Percentiles rank a stretch among this genome's conserved stretches.
Evolutionary conservation across 2,888 invertebrate genomes (phyloP).

Genomic region (Ichneumoninae sp.): DNA sequence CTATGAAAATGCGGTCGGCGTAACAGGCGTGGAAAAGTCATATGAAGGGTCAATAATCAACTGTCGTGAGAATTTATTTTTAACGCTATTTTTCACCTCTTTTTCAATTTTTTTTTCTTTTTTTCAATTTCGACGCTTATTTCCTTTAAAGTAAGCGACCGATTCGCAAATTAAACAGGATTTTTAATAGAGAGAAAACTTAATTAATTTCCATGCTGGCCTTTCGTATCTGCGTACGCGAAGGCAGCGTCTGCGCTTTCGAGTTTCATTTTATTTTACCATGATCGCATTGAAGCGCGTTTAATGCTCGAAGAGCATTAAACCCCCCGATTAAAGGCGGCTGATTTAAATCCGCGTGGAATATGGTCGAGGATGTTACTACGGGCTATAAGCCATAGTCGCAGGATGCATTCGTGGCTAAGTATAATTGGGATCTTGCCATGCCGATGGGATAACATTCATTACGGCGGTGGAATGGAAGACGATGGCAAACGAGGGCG

Average conservation of each 20-base stretch:
- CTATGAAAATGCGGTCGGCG: neutral
- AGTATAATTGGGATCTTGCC: slow-evolving; percentile 17
- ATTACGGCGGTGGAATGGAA: slow-evolving; percentile 67
- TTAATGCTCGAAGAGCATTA: neutral
- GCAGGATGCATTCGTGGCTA: slow-evolving; percentile 12
- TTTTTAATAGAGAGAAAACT: neutral
- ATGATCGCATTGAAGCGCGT: neutral
- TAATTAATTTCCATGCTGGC: neutral
- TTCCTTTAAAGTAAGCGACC: neutral
- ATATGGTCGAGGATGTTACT: slow-evolving; percentile 10
- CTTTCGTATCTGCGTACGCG: neutral
- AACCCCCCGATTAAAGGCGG: neutral
- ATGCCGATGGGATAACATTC: slow-evolving; percentile 77
- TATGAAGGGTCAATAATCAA: neutral
- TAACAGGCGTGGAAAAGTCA: neutral
- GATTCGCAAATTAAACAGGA: neutral
- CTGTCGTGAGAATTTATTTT: too few species aligned
- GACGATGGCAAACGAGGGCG: neutral
- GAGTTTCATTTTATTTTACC: neutral
- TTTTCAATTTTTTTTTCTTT: neutral
- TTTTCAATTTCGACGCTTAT: neutral
- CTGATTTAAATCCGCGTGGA: slow-evolving; percentile 8
- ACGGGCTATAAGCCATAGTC: neutral
- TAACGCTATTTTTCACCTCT: neutral
- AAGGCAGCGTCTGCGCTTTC: neutral